A percentile compares a stretch with the other conserved stretches of the same genome.
These are phyloP conservation scores for Oceanodroma leucorhoa DNA, from an alignment of 2,797 vertebrate genomes.

Conservation along the genomic window DNA sequence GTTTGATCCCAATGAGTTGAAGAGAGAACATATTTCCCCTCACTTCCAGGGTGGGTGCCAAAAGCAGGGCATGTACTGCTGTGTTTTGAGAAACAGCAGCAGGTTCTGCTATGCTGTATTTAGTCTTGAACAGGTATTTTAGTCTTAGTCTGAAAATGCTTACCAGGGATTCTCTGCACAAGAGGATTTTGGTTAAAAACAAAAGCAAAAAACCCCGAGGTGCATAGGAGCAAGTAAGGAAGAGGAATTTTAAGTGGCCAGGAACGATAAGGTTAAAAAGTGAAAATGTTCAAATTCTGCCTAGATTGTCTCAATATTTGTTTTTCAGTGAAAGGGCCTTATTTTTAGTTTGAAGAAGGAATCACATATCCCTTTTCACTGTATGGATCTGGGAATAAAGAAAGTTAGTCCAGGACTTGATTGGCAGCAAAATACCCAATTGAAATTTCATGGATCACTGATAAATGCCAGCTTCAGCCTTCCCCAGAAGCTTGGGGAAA, in stretches of 20 bases:
- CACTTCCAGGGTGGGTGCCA: background rate
- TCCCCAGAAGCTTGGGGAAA: background rate
- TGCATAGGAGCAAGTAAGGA: background rate
- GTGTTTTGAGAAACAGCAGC: background rate
- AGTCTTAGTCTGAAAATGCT: background rate
- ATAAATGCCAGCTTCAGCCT: background rate
- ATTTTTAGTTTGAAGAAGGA: background rate
- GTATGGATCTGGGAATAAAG: background rate
- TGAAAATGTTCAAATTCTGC: background rate
- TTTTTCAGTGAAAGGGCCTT: background rate
- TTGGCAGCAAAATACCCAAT: background rate
- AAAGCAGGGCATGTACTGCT: background rate
- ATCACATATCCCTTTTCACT: background rate
- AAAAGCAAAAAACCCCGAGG: fast-evolving
- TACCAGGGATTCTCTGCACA: background rate
- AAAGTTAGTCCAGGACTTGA: background rate
- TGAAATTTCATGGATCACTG: background rate
- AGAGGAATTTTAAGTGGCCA: background rate
- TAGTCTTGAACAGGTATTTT: background rate
- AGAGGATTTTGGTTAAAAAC: background rate
- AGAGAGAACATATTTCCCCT: fast-evolving
- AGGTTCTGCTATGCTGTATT: background rate
- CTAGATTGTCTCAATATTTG: background rate
- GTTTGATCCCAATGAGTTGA: background rate
- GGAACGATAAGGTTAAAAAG: background rate